phyloP scores from a whole-genome alignment of 1,140 invertebrate species.

The Zaprionus nigranus region DNA sequence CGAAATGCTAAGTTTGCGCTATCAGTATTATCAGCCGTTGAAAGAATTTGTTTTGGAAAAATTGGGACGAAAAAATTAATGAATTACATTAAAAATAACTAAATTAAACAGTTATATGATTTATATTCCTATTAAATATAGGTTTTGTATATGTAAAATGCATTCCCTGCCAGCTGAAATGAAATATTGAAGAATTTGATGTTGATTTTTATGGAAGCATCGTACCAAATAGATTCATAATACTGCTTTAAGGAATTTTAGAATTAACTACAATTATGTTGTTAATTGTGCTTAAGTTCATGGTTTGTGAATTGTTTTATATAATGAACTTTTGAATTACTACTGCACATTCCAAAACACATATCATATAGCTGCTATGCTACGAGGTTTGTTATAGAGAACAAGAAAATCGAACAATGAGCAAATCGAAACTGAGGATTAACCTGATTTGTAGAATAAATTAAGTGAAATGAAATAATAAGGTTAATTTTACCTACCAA shows the following conservation, averaged over 20 bases:
- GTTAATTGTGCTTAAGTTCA: background rate
- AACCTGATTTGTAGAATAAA: background rate
- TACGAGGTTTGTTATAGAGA: constrained; percentile 9
- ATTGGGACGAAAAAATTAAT: constrained; percentile 58
- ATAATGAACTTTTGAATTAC: constrained; percentile 4
- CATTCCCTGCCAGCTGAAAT: background rate
- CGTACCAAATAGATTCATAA: constrained; percentile 1
- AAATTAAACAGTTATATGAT: constrained; percentile 3
- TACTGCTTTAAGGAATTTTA: background rate
- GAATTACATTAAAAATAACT: background rate
- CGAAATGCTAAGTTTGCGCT: constrained; percentile 91
- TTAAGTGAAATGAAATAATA: constrained; percentile 1
- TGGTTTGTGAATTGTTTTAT: constrained; percentile 10
- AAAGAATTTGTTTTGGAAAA: constrained; percentile 88
- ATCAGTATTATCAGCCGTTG: constrained; percentile 92
- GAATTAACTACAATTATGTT: background rate
- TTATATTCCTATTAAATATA: constrained; percentile 1
- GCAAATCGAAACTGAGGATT: background rate
- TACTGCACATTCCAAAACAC: constrained; percentile 21
- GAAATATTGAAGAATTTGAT: constrained; percentile 1
- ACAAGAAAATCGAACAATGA: background rate
- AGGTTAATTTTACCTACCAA: constrained; percentile 7
- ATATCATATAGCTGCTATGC: constrained; percentile 50
- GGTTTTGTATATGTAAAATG: background rate
- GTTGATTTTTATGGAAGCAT: background rate